Evolutionary conservation across 2,797 vertebrate genomes (phyloP).

Genomic region (Lepilemur ruficaudatus): DNA sequence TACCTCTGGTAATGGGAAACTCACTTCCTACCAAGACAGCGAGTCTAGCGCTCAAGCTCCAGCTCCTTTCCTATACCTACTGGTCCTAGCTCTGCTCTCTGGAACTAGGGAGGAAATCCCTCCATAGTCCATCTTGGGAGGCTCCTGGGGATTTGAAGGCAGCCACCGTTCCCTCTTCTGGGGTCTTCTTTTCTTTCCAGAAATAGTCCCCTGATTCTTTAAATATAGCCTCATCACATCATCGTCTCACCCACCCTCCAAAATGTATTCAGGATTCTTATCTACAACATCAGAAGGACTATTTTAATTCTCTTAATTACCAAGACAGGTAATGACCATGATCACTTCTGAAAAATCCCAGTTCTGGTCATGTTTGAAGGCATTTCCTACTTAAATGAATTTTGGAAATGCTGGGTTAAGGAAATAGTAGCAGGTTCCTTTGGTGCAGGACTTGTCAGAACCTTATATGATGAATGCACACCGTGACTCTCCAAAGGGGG

Average conservation of each 20-base stretch:
- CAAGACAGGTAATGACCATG: neutral
- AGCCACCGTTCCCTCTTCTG: neutral
- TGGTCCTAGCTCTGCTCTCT: rapidly evolving
- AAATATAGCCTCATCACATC: neutral
- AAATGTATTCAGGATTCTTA: neutral
- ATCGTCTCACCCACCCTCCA: neutral
- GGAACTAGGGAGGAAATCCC: rapidly evolving
- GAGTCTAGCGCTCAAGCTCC: neutral
- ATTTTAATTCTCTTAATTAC: neutral
- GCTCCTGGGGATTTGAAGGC: neutral
- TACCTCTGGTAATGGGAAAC: neutral
- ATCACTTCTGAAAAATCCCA: neutral
- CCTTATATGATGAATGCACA: rapidly evolving
- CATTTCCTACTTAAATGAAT: neutral
- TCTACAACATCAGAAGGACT: neutral
- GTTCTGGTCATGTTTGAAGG: neutral
- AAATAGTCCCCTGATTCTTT: neutral
- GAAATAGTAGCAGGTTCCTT: neutral
- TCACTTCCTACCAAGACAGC: neutral
- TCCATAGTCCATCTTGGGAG: too few relatives aligned
- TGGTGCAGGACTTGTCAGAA: neutral
- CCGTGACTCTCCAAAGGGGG: neutral
- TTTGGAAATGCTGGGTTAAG: neutral
- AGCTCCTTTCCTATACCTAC: neutral
- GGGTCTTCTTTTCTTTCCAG: neutral